Evolutionary conservation across 2,797 vertebrate genomes (phyloP).

Genomic region (Okamejei kenojei): DNA sequence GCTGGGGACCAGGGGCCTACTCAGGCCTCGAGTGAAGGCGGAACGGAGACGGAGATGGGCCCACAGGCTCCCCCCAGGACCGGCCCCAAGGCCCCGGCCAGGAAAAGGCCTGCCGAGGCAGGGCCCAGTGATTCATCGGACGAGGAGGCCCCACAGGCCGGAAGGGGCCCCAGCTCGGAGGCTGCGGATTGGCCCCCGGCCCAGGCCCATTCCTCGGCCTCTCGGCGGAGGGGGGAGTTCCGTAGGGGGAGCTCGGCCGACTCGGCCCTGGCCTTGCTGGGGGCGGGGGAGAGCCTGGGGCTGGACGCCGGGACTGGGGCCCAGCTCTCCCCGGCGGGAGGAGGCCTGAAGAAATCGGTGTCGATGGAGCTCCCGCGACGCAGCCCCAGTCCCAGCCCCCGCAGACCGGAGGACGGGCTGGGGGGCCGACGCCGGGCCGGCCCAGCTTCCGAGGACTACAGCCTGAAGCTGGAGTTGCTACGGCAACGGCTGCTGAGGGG

Average conservation of each 20-base stretch:
- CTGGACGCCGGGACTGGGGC: conserved; percentile 11
- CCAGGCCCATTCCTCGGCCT: conserved; percentile 47
- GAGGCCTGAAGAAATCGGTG: conserved; percentile 70
- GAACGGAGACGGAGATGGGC: conserved; percentile 42
- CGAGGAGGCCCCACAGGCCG: conserved; percentile 57
- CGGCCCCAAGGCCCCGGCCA: conserved; percentile 38
- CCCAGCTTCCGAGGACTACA: conserved; percentile 75
- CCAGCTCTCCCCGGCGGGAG: not conserved
- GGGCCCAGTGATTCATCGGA: conserved; percentile 65
- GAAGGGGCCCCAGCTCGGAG: conserved; percentile 80
- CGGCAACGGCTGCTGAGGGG: conserved; percentile 82
- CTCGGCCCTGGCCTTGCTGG: conserved; percentile 73
- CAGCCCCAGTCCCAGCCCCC: conserved; percentile 67
- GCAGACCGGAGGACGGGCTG: conserved; percentile 43
- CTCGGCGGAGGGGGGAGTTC: conserved; percentile 64
- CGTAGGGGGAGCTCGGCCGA: conserved; percentile 86
- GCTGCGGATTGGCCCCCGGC: conserved; percentile 52
- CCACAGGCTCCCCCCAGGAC: not conserved
- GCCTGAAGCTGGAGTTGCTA: conserved; percentile 85
- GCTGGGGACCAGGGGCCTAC: conserved; percentile 45
- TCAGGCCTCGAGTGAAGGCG: not conserved
- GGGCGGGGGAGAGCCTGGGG: conserved; percentile 56
- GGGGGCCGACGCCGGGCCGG: conserved; percentile 61
- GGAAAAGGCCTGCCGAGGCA: conserved; percentile 58
- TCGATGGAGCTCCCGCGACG: conserved; percentile 71